phyloP scores from a whole-genome alignment of 2,797 vertebrate genomes.

The Sebastiscus albofasciatus region DNA sequence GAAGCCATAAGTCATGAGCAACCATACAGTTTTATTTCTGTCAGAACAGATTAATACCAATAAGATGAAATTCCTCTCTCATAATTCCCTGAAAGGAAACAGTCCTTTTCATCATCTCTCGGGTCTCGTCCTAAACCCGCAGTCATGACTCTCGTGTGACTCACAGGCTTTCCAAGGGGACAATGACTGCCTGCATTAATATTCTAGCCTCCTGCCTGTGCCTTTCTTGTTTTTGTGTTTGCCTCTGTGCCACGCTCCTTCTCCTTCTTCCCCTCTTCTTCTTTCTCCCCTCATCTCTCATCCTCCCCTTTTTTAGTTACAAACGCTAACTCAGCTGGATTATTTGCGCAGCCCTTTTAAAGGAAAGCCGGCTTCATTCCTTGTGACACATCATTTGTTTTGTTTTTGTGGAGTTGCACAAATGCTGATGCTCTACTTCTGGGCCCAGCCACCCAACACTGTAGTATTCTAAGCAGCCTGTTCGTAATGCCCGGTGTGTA shows the following conservation, averaged over 20 bases:
- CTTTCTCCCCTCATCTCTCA: conserved; percentile 29
- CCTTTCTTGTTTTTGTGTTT: conserved; percentile 50
- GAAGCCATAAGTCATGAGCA: conserved; percentile 6
- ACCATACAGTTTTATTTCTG: conserved; percentile 18
- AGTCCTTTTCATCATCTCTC: conserved; percentile 35
- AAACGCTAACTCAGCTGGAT: conserved; percentile 73
- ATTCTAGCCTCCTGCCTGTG: conserved; percentile 37
- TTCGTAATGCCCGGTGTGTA: conserved; percentile 20
- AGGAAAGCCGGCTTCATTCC: conserved; percentile 72
- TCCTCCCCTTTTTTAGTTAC: conserved; percentile 44
- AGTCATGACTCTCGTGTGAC: conserved; percentile 47
- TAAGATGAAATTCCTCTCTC: neutral
- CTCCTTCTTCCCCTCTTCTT: neutral
- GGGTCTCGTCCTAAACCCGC: conserved; percentile 30
- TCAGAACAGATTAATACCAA: conserved; percentile 46
- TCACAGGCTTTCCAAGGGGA: conserved; percentile 37
- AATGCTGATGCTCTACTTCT: conserved; percentile 76
- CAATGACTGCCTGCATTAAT: conserved; percentile 49
- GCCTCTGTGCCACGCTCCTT: neutral
- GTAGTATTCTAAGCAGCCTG: conserved; percentile 33
- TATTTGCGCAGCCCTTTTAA: conserved; percentile 60
- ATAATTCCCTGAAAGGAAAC: conserved; percentile 21
- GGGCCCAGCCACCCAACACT: conserved; percentile 25
- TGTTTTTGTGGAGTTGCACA: conserved; percentile 69
- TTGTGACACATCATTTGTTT: conserved; percentile 79